Conservation (phyloP, 1,140 invertebrate genomes). For the Ptiloglossa arizonensis region DNA sequence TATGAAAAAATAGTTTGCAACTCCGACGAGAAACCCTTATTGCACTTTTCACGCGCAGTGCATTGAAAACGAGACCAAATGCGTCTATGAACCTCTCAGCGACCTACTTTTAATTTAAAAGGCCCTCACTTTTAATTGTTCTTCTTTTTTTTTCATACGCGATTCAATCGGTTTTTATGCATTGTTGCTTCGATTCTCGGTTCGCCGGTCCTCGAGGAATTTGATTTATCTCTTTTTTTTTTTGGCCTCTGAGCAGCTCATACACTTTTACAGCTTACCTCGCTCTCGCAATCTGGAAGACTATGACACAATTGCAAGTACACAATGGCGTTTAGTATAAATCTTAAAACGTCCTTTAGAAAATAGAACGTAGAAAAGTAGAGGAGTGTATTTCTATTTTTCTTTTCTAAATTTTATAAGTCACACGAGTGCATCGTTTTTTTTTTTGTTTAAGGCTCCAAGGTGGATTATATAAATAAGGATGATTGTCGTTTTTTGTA, state of each 20-base stretch:
- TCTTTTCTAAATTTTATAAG: neutral
- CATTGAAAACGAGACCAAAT: neutral
- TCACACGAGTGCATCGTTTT: neutral
- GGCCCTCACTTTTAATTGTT: neutral
- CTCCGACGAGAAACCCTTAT: conserved; percentile 26
- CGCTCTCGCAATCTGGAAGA: conserved; percentile 15
- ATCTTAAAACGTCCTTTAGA: neutral
- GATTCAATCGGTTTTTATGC: neutral
- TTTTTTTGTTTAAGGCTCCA: conserved; percentile 1
- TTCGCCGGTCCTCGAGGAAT: neutral
- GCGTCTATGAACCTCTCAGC: neutral
- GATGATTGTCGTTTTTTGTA: conserved; percentile 31
- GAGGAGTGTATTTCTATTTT: neutral
- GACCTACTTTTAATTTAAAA: neutral
- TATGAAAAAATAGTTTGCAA: conserved; percentile 30
- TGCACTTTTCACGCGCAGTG: conserved; percentile 19
- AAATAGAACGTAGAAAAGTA: conserved; percentile 15
- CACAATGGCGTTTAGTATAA: neutral
- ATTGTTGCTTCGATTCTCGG: neutral
- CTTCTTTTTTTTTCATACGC: neutral
- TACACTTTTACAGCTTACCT: neutral
- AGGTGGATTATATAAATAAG: conserved; percentile 38
- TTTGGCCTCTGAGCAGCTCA: neutral
- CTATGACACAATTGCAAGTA: neutral
- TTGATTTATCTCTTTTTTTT: neutral